Evolutionary conservation across 2,113 vertebrate species (phyloP).

Genomic region (Malurus alboscapulatus): DNA sequence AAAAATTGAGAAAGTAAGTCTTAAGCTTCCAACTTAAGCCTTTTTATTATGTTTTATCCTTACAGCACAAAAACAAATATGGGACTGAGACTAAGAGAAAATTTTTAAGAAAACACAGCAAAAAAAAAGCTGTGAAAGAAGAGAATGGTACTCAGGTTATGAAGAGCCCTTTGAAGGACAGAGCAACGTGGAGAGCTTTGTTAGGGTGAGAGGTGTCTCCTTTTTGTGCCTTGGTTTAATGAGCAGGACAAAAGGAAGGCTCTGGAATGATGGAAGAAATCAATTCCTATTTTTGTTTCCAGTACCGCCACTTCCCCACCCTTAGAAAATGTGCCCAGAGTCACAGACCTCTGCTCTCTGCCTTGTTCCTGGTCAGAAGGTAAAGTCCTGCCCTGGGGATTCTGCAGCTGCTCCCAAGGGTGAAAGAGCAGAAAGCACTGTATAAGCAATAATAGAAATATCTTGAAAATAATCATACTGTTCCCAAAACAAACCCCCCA

Average conservation of each 20-base stretch:
- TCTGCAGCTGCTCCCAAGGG: background rate
- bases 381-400: background rate
- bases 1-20: background rate
- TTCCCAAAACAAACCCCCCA: background rate
- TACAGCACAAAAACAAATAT: background rate
- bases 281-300: background rate
- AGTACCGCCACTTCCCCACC: background rate
- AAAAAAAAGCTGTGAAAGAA: background rate
- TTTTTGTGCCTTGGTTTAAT: background rate
- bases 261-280: background rate
- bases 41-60: background rate
- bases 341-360: background rate
- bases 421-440: background rate
- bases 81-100: background rate
- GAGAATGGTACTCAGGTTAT: background rate
- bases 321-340: background rate
- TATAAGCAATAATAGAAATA: background rate
- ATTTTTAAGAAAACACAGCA: background rate
- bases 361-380: background rate
- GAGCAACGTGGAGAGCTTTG: background rate
- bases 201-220: background rate
- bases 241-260: background rate
- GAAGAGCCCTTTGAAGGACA: background rate
- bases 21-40: background rate
- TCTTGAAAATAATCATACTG: background rate